phyloP scores from a whole-genome alignment of 2,797 vertebrate species.

The Kryptopterus vitreolus region DNA sequence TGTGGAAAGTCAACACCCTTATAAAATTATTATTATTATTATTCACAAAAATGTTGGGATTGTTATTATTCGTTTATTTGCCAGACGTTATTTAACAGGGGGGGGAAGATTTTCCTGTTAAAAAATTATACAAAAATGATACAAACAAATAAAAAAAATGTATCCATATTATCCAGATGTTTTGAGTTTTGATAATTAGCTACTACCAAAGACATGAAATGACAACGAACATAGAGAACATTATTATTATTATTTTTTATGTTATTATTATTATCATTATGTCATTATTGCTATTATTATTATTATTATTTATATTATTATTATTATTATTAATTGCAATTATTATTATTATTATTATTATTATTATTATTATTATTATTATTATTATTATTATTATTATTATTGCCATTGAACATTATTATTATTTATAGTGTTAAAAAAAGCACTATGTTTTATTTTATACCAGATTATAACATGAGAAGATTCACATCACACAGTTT shows the following conservation, averaged over 20 bases:
- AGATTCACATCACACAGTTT: not conserved
- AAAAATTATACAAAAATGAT: too few species aligned
- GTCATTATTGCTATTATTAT: too few species aligned
- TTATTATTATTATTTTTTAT: not conserved
- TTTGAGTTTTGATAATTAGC: not conserved
- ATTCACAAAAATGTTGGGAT: too few species aligned
- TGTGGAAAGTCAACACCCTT: not conserved
- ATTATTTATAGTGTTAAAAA: not conserved
- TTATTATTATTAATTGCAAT: not conserved
- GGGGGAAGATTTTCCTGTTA: too few species aligned
- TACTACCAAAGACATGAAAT: not conserved
- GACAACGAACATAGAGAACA: not conserved
- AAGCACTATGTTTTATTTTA: not conserved
- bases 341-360: not conserved
- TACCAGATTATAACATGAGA: not conserved
- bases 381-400: not conserved
- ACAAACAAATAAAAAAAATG: not conserved
- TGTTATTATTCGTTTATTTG: too few species aligned
- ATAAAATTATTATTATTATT: not conserved
- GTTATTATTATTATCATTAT: not conserved
- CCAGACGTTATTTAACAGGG: too few species aligned
- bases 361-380: not conserved
- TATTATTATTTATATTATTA: too few species aligned
- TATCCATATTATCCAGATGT: not conserved
- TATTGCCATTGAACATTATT: not conserved